Evolutionary conservation across 1,140 invertebrate genomes (phyloP), one percentile per base, ranked within the genome.

Genomic region (Acromyrmex charruanus): DNA sequence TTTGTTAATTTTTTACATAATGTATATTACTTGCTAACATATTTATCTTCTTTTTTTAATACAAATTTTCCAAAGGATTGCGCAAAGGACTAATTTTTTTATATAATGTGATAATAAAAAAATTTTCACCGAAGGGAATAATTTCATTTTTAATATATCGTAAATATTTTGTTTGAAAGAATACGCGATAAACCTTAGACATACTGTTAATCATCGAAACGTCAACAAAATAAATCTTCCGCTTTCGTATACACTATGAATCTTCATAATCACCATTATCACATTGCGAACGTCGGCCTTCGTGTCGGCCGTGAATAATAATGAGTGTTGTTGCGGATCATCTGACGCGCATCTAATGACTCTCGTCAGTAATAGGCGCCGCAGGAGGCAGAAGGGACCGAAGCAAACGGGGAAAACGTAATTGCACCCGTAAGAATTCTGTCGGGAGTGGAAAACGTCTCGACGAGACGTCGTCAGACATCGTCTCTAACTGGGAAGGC

Each of bases 211-310:
- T 77, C 72, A 53, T 31, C 7, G 25, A 63, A 79, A 77, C 31
- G 31, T 55, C 51, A 66, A 79, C 55, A 31, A n/a, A 59, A 55
- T 53, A 71, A 72, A 81, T 81, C 66, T 58, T 65, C 1, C 25
- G 39, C 59, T 61, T 16, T 72, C 63, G 65, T 44, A 65, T 58
- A 61, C 71, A 74, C 21, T 49, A 49, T 89, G 68, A 90, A 89
- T 89, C 79, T 84, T 87, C 69, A 59, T 87, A 89, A 89, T 90
- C 79, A 89, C 85, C 87, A 61, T 86, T 68, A 74, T 82, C 75
- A 44, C 71, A 88, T 88, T 79, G 79, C 66, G 79, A 89, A 65
- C 77, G 21, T 61, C 55, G 58, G 55, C 31, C 39, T 84, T n/a
- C 39, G 75, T 74, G 71, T 75, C 59, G 53, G 53, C 63, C 63